phyloP scores from a whole-genome alignment of 2,888 invertebrate species.

The Crematogaster levior region DNA sequence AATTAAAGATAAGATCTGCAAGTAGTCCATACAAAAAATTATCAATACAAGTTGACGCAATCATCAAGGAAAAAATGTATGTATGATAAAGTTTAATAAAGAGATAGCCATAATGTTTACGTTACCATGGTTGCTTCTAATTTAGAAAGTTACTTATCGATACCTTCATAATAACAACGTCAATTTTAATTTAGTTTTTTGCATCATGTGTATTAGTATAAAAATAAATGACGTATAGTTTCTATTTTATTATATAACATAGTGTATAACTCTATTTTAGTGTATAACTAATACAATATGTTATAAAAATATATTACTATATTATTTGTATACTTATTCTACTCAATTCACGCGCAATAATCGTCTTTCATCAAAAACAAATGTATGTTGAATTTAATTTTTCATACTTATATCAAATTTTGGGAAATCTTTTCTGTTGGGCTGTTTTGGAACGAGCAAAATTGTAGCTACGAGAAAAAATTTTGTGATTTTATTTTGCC shows the following conservation, averaged over 20 bases:
- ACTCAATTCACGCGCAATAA: not conserved
- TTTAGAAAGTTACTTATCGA: not conserved
- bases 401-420: not conserved
- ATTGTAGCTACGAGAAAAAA: not conserved
- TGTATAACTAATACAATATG: not conserved
- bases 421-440: not conserved
- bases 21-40: not conserved
- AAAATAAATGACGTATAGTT: not conserved
- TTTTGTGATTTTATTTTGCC: conserved; percentile 13
- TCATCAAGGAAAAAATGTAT: not conserved
- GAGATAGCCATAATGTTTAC: not conserved
- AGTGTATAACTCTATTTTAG: not conserved
- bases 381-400: not conserved
- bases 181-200: not conserved
- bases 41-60: not conserved
- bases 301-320: not conserved
- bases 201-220: not conserved
- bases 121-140: not conserved
- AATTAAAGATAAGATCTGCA: not conserved
- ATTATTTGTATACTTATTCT: not conserved
- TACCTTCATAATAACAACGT: not conserved
- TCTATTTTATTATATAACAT: too few relatives aligned
- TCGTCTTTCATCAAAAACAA: not conserved
- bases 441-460: not conserved
- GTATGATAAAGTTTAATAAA: too few relatives aligned